Percentiles rank a stretch among this genome's conserved stretches.
These are phyloP conservation scores for Himalopsyche japonica DNA, from an alignment of 2,888 invertebrate genomes.

Conservation along the genomic window DNA sequence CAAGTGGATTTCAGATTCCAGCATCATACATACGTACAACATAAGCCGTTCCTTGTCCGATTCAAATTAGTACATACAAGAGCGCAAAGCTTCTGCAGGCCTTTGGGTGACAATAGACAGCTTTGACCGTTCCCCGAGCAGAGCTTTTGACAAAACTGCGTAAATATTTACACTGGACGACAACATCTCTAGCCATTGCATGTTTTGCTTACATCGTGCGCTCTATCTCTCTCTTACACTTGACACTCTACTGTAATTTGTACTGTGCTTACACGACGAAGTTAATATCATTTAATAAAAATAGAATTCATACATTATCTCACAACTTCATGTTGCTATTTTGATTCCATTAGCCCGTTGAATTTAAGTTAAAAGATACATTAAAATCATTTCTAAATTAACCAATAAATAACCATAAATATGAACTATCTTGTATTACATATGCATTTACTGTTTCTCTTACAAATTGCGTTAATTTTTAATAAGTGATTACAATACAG, in stretches of 20 bases:
- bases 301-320: too few species aligned
- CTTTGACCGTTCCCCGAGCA: slow-evolving; percentile 2
- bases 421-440: too few species aligned
- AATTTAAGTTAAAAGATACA: too few species aligned
- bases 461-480: too few species aligned
- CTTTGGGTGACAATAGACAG: slow-evolving; percentile 18
- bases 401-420: too few species aligned
- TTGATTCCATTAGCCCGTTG: too few species aligned
- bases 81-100: not conserved
- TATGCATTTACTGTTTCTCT: too few species aligned
- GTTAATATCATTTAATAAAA: not conserved
- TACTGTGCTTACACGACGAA: not conserved
- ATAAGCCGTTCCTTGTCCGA: slow-evolving; percentile 5
- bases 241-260: not conserved
- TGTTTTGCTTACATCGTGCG: slow-evolving; percentile 28
- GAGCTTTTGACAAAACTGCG: slow-evolving; percentile 13
- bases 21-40: not conserved
- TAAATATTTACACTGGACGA: slow-evolving; percentile 34
- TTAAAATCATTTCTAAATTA: too few species aligned
- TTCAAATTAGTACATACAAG: slow-evolving; percentile 27
- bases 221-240: not conserved
- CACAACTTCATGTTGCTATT: too few species aligned
- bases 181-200: slow-evolving; percentile 37
- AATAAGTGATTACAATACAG: too few species aligned
- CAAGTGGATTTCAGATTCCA: not conserved